These are phyloP conservation scores for Drosophila kambysellisi DNA, from an alignment of 2,888 invertebrate species.

Conservation along the genomic window DNA sequence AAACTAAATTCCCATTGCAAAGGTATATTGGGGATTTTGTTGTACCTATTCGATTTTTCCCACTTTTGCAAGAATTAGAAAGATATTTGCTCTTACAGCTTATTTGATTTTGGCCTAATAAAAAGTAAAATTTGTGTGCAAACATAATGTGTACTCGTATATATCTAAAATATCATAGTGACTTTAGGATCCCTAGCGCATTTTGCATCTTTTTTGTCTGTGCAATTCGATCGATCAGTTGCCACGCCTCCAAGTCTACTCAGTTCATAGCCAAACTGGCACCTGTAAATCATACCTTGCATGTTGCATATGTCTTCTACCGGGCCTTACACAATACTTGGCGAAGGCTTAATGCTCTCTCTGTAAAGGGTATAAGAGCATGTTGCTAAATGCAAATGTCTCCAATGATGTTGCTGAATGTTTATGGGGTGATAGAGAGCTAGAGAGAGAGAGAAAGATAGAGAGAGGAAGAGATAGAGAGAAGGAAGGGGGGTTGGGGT, in stretches of 20 bases:
- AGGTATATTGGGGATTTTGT: no score
- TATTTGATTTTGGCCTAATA: no score
- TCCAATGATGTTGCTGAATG: conserved; percentile 20
- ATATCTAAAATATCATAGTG: neutral
- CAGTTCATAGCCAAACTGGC: neutral
- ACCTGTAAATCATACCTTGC: neutral
- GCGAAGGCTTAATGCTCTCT: neutral
- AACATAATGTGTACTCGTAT: neutral
- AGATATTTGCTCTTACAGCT: no score
- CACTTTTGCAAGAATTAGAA: no score
- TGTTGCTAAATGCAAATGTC: conserved; percentile 47
- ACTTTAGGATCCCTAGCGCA: neutral
- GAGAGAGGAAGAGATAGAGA: neutral
- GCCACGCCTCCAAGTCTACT: neutral
- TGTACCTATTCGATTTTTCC: no score
- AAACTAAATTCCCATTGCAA: no score
- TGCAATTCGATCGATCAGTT: no score
- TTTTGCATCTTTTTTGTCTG: neutral
- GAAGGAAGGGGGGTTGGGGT: neutral
- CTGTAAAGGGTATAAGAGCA: conserved; percentile 1
- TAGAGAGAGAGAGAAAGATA: neutral
- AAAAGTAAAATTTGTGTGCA: neutral
- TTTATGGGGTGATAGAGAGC: neutral
- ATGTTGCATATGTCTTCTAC: neutral
- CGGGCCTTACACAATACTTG: neutral